Percentiles rank a stretch among this genome's conserved stretches.
Evolutionary conservation across 2,797 vertebrate species (phyloP).

Genomic region (Gallinago stenura): DNA sequence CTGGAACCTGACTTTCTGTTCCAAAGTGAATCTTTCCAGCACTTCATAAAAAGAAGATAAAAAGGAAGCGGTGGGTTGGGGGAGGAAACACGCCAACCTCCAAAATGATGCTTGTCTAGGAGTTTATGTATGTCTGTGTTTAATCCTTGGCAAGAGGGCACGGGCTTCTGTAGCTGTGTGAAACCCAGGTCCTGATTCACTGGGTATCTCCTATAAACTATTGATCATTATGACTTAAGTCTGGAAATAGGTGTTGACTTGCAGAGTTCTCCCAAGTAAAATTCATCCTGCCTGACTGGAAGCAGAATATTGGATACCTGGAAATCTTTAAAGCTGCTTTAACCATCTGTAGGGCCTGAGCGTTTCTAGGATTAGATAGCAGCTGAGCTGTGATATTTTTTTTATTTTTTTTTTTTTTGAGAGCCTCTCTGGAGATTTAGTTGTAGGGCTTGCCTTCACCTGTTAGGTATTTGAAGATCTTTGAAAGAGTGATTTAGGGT

Average conservation of each 20-base stretch:
- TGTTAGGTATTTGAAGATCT: background rate
- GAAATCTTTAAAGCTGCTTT: background rate
- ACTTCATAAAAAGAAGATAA: rapidly evolving
- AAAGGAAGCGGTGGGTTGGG: rapidly evolving
- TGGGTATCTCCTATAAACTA: rapidly evolving
- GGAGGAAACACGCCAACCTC: rapidly evolving
- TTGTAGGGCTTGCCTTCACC: background rate
- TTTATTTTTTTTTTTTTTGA: background rate
- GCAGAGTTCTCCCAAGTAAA: background rate
- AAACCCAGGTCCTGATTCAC: background rate
- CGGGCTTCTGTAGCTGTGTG: background rate
- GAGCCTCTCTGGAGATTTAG: background rate
- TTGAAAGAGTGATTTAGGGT: background rate
- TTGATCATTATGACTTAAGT: rapidly evolving
- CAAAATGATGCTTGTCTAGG: rapidly evolving
- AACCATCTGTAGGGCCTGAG: background rate
- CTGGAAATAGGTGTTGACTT: background rate
- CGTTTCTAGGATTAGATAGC: background rate
- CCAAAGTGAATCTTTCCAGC: background rate
- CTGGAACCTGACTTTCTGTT: background rate
- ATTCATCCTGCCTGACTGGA: background rate
- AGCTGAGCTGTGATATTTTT: background rate
- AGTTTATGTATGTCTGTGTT: rapidly evolving
- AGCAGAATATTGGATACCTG: background rate
- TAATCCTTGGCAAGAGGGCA: background rate